These are phyloP conservation scores for Capitulum mitella DNA, from an alignment of 2,888 invertebrate species.

Conservation along the genomic window DNA sequence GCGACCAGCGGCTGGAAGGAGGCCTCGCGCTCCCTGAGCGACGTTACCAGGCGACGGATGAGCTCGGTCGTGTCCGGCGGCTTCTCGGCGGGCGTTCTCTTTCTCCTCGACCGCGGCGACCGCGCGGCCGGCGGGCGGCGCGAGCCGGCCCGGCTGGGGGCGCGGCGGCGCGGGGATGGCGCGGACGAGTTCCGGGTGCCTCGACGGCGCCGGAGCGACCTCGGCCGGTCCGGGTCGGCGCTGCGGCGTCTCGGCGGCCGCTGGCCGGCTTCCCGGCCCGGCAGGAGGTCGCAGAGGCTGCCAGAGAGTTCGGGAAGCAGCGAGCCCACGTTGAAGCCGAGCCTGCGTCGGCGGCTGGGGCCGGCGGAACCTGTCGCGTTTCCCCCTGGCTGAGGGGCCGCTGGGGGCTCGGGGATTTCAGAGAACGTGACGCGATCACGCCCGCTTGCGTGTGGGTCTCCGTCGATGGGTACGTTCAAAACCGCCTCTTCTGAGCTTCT, in stretches of 20 bases:
- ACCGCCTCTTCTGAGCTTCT: too few species aligned
- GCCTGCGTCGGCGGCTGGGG: not conserved
- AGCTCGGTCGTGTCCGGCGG: not conserved
- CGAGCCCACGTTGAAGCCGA: not conserved
- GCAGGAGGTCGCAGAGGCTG: not conserved
- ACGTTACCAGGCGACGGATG: not conserved
- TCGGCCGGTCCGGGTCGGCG: not conserved
- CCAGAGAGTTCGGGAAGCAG: not conserved
- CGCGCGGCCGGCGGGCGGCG: too few species aligned
- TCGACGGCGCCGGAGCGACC: not conserved
- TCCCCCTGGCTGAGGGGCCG: too few species aligned
- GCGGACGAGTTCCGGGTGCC: not conserved
- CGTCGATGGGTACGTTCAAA: too few species aligned
- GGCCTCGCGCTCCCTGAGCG: not conserved
- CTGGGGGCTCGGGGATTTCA: too few species aligned
- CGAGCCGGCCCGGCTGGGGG: not conserved
- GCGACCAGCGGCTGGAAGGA: not conserved
- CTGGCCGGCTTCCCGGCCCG: not conserved
- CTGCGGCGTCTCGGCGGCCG: not conserved
- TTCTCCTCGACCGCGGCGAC: not conserved
- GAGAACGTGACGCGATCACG: too few species aligned
- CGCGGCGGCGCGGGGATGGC: not conserved
- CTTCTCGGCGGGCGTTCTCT: not conserved
- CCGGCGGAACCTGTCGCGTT: too few species aligned
- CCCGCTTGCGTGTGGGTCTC: too few species aligned